A percentile compares a stretch with the other conserved stretches of the same genome.
These are phyloP conservation scores for Notiomystis cincta DNA, from an alignment of 2,113 vertebrate genomes.

Conservation along the genomic window DNA sequence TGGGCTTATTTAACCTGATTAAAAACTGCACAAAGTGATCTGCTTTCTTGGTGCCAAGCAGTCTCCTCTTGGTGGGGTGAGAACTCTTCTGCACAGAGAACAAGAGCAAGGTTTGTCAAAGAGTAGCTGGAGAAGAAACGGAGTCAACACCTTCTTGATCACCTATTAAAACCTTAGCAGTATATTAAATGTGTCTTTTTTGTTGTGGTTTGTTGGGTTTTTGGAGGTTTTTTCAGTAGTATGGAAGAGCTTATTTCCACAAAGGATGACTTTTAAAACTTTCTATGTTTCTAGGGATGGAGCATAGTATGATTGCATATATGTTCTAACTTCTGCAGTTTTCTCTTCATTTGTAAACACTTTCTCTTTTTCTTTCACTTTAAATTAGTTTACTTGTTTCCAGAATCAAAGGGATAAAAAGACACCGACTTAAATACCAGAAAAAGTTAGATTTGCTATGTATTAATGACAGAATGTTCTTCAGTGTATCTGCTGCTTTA, in stretches of 20 bases:
- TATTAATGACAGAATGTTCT: background rate
- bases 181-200: background rate
- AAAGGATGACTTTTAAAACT: background rate
- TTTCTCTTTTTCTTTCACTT: background rate
- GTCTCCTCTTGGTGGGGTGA: background rate
- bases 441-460: background rate
- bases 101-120: conserved; percentile 1
- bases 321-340: background rate
- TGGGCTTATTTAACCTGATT: conserved; percentile 73
- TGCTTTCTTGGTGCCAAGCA: background rate
- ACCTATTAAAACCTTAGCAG: background rate
- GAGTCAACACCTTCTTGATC: background rate
- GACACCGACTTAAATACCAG: background rate
- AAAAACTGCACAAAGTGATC: conserved; percentile 80
- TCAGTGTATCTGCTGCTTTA: background rate
- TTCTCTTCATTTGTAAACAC: background rate
- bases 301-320: background rate
- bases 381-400: background rate
- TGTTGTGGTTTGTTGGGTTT: background rate
- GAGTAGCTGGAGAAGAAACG: background rate
- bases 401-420: conserved; percentile 26
- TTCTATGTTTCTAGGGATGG: background rate
- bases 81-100: conserved; percentile 1
- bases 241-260: conserved; percentile 22
- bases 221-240: background rate